A percentile compares a stretch with the other conserved stretches of the same genome.
These are phyloP conservation scores for Hypolimnas misippus DNA, from an alignment of 2,888 invertebrate species.

Conservation along the genomic window DNA sequence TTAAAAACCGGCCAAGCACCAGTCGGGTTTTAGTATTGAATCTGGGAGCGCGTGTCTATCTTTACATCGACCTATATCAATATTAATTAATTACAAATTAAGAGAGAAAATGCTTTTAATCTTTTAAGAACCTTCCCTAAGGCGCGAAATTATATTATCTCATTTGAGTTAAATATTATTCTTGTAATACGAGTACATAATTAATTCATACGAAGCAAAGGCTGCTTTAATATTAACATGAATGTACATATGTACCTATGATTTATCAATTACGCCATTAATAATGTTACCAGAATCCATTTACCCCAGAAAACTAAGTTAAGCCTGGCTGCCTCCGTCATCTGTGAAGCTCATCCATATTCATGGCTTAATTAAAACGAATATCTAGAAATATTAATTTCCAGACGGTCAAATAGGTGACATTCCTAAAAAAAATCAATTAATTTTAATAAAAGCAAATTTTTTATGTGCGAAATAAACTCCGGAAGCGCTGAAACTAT, in stretches of 20 bases:
- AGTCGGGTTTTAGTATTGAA: too few species aligned
- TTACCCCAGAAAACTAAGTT: constrained; percentile 28
- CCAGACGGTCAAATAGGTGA: constrained; percentile 28
- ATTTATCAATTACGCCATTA: constrained; percentile 13
- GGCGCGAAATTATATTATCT: too few species aligned
- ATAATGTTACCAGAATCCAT: constrained; percentile 17
- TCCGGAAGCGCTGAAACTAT: too few species aligned
- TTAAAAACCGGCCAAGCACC: too few species aligned
- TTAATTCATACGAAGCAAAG: neutral
- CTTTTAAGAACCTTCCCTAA: too few species aligned
- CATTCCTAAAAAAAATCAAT: neutral
- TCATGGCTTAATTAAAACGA: constrained; percentile 72
- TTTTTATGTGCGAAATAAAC: too few species aligned
- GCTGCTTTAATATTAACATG: neutral
- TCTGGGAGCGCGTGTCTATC: too few species aligned
- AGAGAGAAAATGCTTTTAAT: too few species aligned
- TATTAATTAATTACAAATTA: too few species aligned
- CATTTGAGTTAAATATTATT: too few species aligned
- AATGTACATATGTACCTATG: neutral
- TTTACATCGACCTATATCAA: too few species aligned
- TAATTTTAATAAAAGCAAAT: too few species aligned
- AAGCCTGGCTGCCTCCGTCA: constrained; percentile 47
- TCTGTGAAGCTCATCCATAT: constrained; percentile 63
- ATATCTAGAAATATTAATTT: constrained; percentile 67
- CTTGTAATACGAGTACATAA: constrained; percentile 12